Base-by-base conservation (phyloP, 1,140 invertebrate species). In the Leptinotarsa texana region DNA sequence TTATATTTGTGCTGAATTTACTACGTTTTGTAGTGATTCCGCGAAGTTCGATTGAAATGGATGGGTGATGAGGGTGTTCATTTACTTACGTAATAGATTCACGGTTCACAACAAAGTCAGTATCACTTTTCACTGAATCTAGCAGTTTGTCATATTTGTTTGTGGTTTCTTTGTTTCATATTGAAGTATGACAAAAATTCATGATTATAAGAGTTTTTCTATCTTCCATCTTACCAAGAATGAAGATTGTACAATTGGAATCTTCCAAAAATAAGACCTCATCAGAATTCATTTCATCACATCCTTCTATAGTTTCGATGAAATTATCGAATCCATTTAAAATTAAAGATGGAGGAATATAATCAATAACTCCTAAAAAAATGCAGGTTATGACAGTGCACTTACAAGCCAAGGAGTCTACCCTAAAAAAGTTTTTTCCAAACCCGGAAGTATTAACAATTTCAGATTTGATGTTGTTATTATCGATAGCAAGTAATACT, bases 401-500 rank as follows among this genome's bases (percentile, higher is more conserved):
- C 47, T 69, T 69, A 33, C 27, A 33, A 33, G 48, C 68, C 47
- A 69, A 69, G 5, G 11, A 69, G 47, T 69, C 67, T 48, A 69
- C 18, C 3, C 47, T 69, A 17, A 47, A 18, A 48, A 51, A 69
- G 47, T 69, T 6, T 42, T 42, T 42, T 6, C 22, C 68, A 48
- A 69, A 69, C 33, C 51, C 8, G 33, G 68, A 49, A 4, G 33
- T 49, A 51, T 22, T 17, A 69, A 69, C 21, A 49, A 69, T 42
- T 69, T 69, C 2, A 13, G 48, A 69, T 8, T 69, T 47, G 33
- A 69, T 48, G 48, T 8, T 69, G 13, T 17, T 8, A 49, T 17
- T 1, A 1, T 69, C 68, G 21, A 69, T 48, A 69, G 68, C 68
- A 6, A 69, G n/a, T n/a, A 69, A 69, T n/a, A 69, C 48, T n/a